Base-by-base conservation (phyloP, 1,140 invertebrate species). In the Caenorhabditis tropicalis region DNA sequence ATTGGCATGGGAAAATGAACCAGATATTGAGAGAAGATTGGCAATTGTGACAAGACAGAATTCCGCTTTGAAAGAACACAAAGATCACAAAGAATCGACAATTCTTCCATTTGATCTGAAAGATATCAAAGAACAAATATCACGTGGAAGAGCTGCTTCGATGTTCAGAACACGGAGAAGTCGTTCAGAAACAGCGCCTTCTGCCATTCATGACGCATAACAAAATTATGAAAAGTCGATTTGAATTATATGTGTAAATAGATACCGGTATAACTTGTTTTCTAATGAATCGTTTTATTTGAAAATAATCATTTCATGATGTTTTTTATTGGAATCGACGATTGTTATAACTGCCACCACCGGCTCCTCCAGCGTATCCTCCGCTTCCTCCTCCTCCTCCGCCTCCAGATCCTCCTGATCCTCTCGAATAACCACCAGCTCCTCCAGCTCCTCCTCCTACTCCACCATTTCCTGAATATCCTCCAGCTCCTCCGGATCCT, bases 1-100 rank as follows among this genome's bases (percentile, higher is more conserved):
- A 74, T 31, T 74, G 12, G 65, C 65, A 74, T 74, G 65, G 65
- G 65, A 74, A 27, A 74, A 74, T n/a, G 65, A 74, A n/a, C 65
- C 65, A 74, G 65, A 74, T 31, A 74, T 74, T n/a, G 65, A 74
- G 21, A 31, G 65, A 24, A 46, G 65, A 74, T 10, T 74, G n/a
- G 65, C 65, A 10, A 21, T 36, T 27, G 65, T 74, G 24, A 74
- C 65, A 21, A 5, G 65, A 74, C 65, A 74, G 24, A 74, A 74
- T 10, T 74, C 65, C 24, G 65, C 65, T 19, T 46, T 74, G n/a
- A 74, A 65, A 36, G 29, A 65, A 19, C 58, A 65, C 16, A 65
- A 74, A 24, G 65, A 74, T 19, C 31, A 65, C 24, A 74, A 74
- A 43, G 36, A 74, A 31, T 24, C 65, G 21, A 39, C n/a, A 12